Evolutionary conservation across 2,888 invertebrate genomes (phyloP).

Genomic region (Chydorus sphaericus): DNA sequence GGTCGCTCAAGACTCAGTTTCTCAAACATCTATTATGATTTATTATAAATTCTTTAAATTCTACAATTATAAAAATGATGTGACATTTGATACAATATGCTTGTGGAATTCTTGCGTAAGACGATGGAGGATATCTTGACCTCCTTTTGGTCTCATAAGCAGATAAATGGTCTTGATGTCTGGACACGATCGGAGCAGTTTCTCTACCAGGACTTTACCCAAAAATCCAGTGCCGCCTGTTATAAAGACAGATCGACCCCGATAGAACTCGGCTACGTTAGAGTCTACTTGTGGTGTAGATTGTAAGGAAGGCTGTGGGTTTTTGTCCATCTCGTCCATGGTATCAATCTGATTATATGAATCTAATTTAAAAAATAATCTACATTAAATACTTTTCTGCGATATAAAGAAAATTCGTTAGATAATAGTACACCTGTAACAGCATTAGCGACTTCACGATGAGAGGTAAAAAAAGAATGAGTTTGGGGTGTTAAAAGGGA

Average conservation of each 20-base stretch:
- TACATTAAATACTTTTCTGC: no score
- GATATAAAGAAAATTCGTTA: no score
- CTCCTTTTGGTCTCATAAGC: conserved; percentile 34
- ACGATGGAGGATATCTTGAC: conserved; percentile 29
- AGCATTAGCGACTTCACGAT: no score
- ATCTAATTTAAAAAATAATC: no score
- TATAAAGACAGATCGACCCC: conserved; percentile 52
- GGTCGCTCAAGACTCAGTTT: conserved; percentile 26
- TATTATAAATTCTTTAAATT: neutral
- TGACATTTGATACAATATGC: no score
- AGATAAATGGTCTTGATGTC: conserved; percentile 33
- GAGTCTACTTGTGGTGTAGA: no score
- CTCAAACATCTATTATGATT: conserved; percentile 32
- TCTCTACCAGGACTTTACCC: conserved; percentile 41
- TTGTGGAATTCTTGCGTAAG: conserved; percentile 31
- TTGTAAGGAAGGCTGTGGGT: no score
- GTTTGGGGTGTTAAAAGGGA: no score
- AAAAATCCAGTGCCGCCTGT: conserved; percentile 46
- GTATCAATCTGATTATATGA: no score
- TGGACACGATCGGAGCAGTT: conserved; percentile 36
- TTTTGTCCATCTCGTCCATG: no score
- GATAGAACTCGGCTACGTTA: conserved; percentile 52
- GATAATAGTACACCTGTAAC: no score
- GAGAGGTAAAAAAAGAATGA: no score
- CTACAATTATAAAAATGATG: neutral